Evolutionary conservation across 1,140 invertebrate species (phyloP).

Genomic region (Physella acuta): DNA sequence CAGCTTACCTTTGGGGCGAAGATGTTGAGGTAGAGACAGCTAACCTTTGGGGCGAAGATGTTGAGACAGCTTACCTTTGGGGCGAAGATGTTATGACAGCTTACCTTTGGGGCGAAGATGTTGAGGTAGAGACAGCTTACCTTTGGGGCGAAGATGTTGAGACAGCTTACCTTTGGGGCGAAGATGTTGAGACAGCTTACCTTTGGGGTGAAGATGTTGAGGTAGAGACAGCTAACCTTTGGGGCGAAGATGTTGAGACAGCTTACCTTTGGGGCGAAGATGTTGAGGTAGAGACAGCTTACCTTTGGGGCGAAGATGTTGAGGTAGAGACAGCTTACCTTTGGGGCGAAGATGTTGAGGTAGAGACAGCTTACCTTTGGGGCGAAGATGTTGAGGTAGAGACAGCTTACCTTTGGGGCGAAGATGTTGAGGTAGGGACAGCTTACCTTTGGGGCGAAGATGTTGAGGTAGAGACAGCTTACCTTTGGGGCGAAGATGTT

Average conservation of each 20-base stretch:
- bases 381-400: neutral
- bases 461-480: neutral
- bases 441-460: neutral
- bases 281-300: neutral
- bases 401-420: neutral
- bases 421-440: neutral
- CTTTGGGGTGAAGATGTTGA: neutral
- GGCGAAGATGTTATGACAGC: neutral
- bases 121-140: neutral
- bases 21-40: neutral
- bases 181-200: neutral
- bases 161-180: neutral
- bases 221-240: neutral
- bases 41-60: neutral
- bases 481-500: neutral
- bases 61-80: neutral
- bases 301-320: neutral
- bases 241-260: neutral
- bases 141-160: neutral
- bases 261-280: neutral
- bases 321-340: neutral
- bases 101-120: neutral
- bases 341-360: neutral
- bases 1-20: neutral
- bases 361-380: neutral